These are phyloP conservation scores for Ctenochaetus hawaiiensis DNA, from an alignment of 2,797 vertebrate species.

Conservation along the genomic window DNA sequence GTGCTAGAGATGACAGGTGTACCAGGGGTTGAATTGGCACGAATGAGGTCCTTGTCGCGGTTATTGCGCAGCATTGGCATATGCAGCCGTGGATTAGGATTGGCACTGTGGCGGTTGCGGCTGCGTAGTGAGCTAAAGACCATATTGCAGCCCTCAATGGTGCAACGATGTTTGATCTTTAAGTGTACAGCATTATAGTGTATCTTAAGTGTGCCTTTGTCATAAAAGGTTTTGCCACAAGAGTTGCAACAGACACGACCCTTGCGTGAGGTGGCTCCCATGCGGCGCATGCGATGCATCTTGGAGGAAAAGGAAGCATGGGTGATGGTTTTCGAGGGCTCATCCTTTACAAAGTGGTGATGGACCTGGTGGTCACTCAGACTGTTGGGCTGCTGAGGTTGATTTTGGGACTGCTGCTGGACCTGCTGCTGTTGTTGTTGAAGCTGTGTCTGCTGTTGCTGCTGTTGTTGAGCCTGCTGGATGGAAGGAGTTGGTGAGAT, in stretches of 20 bases:
- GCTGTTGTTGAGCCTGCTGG: slow-evolving; percentile 82
- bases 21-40: slow-evolving; percentile 90
- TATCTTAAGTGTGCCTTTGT: slow-evolving; percentile 97
- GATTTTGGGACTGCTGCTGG: slow-evolving; percentile 79
- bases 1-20: slow-evolving; percentile 98
- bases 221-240: slow-evolving; percentile 95
- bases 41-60: slow-evolving; percentile 98
- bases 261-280: slow-evolving; percentile 96
- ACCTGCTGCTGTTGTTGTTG: slow-evolving; percentile 82
- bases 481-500: slow-evolving; percentile 90
- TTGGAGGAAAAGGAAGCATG: slow-evolving; percentile 97
- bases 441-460: slow-evolving; percentile 79
- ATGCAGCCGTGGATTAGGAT: slow-evolving; percentile 97
- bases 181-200: slow-evolving; percentile 98
- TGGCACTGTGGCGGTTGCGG: slow-evolving; percentile 97
- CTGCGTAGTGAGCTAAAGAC: slow-evolving; percentile 97
- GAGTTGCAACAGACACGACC: slow-evolving; percentile 99
- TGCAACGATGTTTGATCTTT: slow-evolving; percentile 98
- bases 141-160: slow-evolving; percentile 96
- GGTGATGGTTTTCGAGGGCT: slow-evolving; percentile 87
- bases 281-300: slow-evolving; percentile 97
- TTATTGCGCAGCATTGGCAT: slow-evolving; percentile 96
- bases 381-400: slow-evolving; percentile 74
- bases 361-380: slow-evolving; percentile 85
- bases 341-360: slow-evolving; percentile 87